Evolutionary conservation across 2,888 invertebrate species (phyloP), one percentile per base, ranked within the genome.

Genomic region (Ptilodon capucinus): DNA sequence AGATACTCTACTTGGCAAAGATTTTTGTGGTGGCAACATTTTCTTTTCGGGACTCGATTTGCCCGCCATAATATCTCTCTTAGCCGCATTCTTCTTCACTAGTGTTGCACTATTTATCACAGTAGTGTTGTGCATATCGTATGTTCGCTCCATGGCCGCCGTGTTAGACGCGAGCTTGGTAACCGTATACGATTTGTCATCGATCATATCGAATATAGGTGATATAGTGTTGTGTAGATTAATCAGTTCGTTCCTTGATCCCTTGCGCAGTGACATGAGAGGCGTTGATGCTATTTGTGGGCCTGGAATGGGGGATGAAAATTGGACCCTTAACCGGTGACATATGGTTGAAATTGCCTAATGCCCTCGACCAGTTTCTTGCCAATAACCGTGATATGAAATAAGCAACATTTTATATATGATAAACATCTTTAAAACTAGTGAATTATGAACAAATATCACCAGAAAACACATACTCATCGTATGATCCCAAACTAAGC

Each of bases 241-340:
- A 28, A 88, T 56, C 0, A 88, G 55, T 8, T 86, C 86, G 42
- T 61, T 71, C 54, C 78, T 80, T 1, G 69, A 51, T 6, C 75
- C 72, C 44, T 73, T 83, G 36, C 71, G 72, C 23, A 80, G 44
- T 13, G 76, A 21, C 55, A 76, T 68, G 17, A 90, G 67, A 1
- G 91, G 91, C 11, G 91, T 91, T 23, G 91, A 91, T 13, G 87
- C 82, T 46, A 88, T 67, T 62, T 84, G 82, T 36, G 60, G 14
- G 55, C 76, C 88, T 89, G 81, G 21, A 73, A 76, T 38, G 38
- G 19, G 38, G 17, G 35, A 40, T 28, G 28, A 28, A n/a, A 28
- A n/a, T 28, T 28, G 11, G 28, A 28, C 28, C 28, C 28, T 28
- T 11, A 4, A 28, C 28, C 28, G 5, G 3, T 11, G 28, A 28